Base-by-base conservation (phyloP, 2,888 invertebrate species). In the Crematogaster levior region DNA sequence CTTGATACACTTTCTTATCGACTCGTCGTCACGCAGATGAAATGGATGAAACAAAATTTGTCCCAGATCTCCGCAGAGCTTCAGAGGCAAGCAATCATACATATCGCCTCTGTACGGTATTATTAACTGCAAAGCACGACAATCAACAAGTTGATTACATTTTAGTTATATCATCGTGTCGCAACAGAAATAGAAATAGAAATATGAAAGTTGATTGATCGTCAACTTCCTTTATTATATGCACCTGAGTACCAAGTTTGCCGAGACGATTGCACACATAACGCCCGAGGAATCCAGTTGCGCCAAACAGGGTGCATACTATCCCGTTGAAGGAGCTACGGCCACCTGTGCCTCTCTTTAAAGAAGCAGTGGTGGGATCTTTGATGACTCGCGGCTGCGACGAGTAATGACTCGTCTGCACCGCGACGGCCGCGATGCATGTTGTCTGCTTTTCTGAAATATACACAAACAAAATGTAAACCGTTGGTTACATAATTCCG, bases 251-350 rank as follows among this genome's bases (percentile, higher is more conserved):
- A 24, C 98, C 98, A 88, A 96, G 96, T 95, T 97, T 98, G 91
- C 99, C 99, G 77, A 99, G 95, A 92, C 97, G 97, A 93, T 98
- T 99, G 94, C 97, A 97, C 21, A 99, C 96, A 95, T 97, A 97
- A 87, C 97, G 96, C 0, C 99, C 99, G 0, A 99, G 95, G 92
- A 98, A 98, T 1, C 99, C 99, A 48, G 97, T 97, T 80, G 97
- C 96, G 73, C 99, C 99, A 94, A 99, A 99, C 0, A 99, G 97
- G n/a, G 99, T 99, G n/a, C 98, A 98, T 2, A 99, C 98, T 79
- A 98, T 96, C 0, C 99, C 99, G 95, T 98, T 99, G 94, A 99
- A 99, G 92, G 99, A 99, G 89, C 98, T 97, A 48, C 99, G 96
- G 24, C 99, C 99, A 18, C 98, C 98, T 27, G 98, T 97, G 40